A percentile compares a stretch with the other conserved stretches of the same genome.
Evolutionary conservation across 1,140 invertebrate genomes (phyloP).

Genomic region (Drosophila kikkawai): DNA sequence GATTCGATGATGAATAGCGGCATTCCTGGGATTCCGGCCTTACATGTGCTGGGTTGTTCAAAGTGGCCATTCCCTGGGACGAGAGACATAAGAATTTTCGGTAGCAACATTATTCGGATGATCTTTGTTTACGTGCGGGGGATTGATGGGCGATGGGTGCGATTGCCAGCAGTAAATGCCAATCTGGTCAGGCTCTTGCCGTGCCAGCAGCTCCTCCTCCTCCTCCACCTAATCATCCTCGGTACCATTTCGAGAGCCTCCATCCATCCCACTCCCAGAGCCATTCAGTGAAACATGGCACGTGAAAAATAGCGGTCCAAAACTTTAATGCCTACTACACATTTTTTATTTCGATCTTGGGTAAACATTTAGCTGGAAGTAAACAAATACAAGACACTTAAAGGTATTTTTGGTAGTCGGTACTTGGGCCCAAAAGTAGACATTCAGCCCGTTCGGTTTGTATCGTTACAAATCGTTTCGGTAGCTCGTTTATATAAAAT

Average conservation of each 20-base stretch:
- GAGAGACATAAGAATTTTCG: slow-evolving; percentile 40
- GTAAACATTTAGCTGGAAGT: slow-evolving; percentile 80
- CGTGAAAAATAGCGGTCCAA: slow-evolving; percentile 77
- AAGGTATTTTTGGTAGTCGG: slow-evolving; percentile 79
- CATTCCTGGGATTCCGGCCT: slow-evolving; percentile 7
- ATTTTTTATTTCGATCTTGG: slow-evolving; percentile 77
- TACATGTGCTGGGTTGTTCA: slow-evolving; percentile 14
- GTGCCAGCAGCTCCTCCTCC: slow-evolving; percentile 54
- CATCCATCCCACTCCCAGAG: background rate
- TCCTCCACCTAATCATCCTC: slow-evolving; percentile 57
- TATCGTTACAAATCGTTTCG: slow-evolving; percentile 48
- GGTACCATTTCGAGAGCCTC: background rate
- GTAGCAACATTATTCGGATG: slow-evolving; percentile 35
- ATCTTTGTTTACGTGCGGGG: slow-evolving; percentile 33
- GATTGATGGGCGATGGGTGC: slow-evolving; percentile 19
- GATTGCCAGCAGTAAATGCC: slow-evolving; percentile 39
- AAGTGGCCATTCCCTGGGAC: slow-evolving; percentile 31
- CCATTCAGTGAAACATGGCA: slow-evolving; percentile 43
- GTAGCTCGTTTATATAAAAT: slow-evolving; percentile 61
- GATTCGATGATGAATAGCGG: slow-evolving; percentile 2
- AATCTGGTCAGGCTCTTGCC: slow-evolving; percentile 61
- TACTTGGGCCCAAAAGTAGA: slow-evolving; percentile 76
- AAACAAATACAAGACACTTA: slow-evolving; percentile 81
- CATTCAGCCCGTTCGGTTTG: slow-evolving; percentile 45
- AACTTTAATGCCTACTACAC: slow-evolving; percentile 74